Evolutionary conservation across 2,797 vertebrate species (phyloP).

Genomic region (Dicrostonyx torquatus): DNA sequence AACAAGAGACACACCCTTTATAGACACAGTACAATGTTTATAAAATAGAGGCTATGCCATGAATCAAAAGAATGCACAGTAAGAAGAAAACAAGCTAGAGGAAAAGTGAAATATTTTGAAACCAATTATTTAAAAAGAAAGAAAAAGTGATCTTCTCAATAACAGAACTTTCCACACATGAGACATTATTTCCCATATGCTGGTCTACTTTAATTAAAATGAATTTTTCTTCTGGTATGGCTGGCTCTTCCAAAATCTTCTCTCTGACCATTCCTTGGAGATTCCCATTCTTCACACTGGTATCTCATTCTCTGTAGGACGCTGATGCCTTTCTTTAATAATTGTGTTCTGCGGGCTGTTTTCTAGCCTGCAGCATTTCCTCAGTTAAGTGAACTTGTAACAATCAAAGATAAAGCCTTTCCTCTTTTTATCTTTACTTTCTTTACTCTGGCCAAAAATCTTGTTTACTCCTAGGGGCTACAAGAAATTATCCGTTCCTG

Average conservation of each 20-base stretch:
- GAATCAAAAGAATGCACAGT: not conserved
- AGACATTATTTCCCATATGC: conserved; percentile 34
- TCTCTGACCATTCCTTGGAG: conserved; percentile 56
- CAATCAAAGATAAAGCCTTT: conserved; percentile 76
- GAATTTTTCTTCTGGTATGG: conserved; percentile 63
- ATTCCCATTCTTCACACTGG: conserved; percentile 59
- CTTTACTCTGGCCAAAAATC: conserved; percentile 72
- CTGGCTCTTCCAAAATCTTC: conserved; percentile 58
- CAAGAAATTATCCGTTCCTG: conserved; percentile 66
- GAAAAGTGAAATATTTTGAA: conserved; percentile 45
- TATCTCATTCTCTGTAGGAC: conserved; percentile 70
- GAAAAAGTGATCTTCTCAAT: not conserved
- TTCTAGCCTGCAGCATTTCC: conserved; percentile 71
- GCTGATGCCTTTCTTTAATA: conserved; percentile 73
- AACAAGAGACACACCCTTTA: not conserved
- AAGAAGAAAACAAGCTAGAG: conserved; percentile 41
- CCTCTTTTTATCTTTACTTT: conserved; percentile 68
- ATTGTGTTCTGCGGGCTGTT: conserved; percentile 70
- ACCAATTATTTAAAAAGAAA: conserved; percentile 49
- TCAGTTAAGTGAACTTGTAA: conserved; percentile 79
- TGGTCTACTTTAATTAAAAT: conserved; percentile 76
- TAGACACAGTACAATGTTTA: conserved; percentile 4
- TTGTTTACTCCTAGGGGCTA: conserved; percentile 51
- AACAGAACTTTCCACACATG: not conserved
- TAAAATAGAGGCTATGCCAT: conserved; percentile 8